These are phyloP conservation scores for Pelochelys cantorii DNA, from an alignment of 2,797 vertebrate genomes.

Conservation along the genomic window DNA sequence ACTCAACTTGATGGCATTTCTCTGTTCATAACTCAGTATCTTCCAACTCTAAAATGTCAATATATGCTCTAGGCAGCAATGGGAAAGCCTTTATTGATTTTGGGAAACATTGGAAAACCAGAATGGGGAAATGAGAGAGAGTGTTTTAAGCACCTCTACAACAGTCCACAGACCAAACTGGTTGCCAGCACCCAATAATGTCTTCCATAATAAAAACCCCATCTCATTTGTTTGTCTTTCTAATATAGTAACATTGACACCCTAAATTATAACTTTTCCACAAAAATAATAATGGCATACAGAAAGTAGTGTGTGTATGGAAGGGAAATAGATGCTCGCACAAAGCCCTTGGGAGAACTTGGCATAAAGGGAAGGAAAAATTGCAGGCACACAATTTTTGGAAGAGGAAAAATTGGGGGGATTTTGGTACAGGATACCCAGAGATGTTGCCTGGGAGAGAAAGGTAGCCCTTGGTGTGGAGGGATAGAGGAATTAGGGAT, in stretches of 20 bases:
- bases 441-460: not conserved
- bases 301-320: not conserved
- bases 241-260: not conserved
- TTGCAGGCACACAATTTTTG: not conserved
- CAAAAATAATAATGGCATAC: not conserved
- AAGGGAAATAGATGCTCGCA: not conserved
- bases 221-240: not conserved
- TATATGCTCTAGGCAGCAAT: not conserved
- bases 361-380: not conserved
- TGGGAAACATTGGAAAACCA: not conserved
- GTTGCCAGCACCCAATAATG: not conserved
- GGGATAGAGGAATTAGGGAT: too few relatives aligned
- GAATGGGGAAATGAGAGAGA: not conserved
- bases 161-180: not conserved
- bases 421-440: not conserved
- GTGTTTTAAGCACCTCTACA: not conserved
- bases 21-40: not conserved
- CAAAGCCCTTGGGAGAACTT: not conserved
- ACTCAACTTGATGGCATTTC: not conserved
- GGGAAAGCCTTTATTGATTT: not conserved
- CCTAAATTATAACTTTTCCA: not conserved
- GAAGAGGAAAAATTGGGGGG: not conserved
- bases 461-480: too few relatives aligned
- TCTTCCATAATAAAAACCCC: not conserved
- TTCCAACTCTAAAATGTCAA: not conserved